phyloP scores from a whole-genome alignment of 2,797 vertebrate genomes.

The Lutra lutra region DNA sequence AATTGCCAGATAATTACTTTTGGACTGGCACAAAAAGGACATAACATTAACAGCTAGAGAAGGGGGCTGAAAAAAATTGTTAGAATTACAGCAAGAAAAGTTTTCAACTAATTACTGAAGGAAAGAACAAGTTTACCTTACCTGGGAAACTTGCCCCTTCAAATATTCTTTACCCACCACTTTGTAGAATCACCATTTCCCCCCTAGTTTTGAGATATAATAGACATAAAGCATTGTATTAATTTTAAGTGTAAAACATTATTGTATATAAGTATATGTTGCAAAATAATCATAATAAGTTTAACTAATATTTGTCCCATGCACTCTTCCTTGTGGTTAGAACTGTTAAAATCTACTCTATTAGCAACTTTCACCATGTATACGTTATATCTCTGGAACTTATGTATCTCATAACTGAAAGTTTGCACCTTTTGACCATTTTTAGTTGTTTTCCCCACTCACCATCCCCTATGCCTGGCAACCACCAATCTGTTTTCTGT shows the following conservation, averaged over 20 bases:
- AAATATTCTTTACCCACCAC: not conserved
- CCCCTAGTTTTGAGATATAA: not conserved
- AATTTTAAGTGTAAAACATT: not conserved
- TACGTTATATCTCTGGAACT: not conserved
- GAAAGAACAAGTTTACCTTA: not conserved
- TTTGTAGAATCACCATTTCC: not conserved
- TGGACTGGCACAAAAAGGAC: not conserved
- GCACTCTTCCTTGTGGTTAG: not conserved
- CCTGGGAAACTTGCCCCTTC: not conserved
- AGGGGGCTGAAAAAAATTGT: not conserved
- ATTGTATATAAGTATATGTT: not conserved
- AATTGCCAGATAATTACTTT: not conserved
- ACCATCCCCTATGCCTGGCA: not conserved
- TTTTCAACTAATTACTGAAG: not conserved
- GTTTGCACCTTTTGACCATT: not conserved
- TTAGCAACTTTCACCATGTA: not conserved
- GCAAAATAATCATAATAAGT: not conserved
- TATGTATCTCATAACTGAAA: not conserved
- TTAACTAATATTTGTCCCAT: not conserved
- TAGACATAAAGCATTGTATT: not conserved
- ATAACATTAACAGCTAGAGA: not conserved
- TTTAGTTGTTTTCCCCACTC: not conserved
- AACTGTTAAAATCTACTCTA: not conserved
- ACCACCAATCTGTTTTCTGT: not conserved
- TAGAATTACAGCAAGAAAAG: not conserved